A percentile compares a stretch with the other conserved stretches of the same genome.
phyloP scores from a whole-genome alignment of 2,797 vertebrate species.

The Nannoperca obscura region DNA sequence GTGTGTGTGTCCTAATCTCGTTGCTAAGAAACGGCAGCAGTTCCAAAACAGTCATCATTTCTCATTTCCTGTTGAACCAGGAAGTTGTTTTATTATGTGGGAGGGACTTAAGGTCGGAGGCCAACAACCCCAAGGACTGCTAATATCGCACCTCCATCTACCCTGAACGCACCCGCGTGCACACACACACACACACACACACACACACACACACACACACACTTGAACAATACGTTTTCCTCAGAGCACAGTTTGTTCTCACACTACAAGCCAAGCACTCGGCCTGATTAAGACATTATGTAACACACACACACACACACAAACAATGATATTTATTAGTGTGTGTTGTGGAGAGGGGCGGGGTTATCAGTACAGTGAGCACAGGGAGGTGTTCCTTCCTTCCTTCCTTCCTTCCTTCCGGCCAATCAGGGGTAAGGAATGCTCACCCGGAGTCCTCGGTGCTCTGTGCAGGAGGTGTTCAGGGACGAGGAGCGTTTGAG shows the following conservation, averaged over 20 bases:
- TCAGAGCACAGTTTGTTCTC: constrained; percentile 62
- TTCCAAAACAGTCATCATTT: constrained; percentile 15
- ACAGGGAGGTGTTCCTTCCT: constrained; percentile 43
- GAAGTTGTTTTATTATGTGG: constrained; percentile 60
- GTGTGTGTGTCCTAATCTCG: neutral
- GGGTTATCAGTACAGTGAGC: constrained; percentile 54
- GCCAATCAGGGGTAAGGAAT: constrained; percentile 73
- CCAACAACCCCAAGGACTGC: constrained; percentile 47
- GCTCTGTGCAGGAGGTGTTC: neutral
- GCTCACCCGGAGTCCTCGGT: constrained; percentile 24
- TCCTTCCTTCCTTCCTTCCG: constrained; percentile 73
- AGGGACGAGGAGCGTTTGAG: too few relatives aligned
- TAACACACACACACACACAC: constrained; percentile 51
- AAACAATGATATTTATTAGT: constrained; percentile 21
- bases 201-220: constrained; percentile 24
- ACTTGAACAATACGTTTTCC: constrained; percentile 35
- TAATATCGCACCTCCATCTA: constrained; percentile 38
- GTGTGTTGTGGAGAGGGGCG: constrained; percentile 48
- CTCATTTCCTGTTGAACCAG: constrained; percentile 53
- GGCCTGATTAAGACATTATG: constrained; percentile 59
- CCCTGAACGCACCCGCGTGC: constrained; percentile 8
- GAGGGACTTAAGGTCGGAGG: constrained; percentile 48
- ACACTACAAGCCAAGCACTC: constrained; percentile 13
- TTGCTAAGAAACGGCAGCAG: constrained; percentile 29
- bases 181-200: constrained; percentile 13